phyloP scores from a whole-genome alignment of 2,888 invertebrate genomes.

The Netelia fuscicornis region DNA sequence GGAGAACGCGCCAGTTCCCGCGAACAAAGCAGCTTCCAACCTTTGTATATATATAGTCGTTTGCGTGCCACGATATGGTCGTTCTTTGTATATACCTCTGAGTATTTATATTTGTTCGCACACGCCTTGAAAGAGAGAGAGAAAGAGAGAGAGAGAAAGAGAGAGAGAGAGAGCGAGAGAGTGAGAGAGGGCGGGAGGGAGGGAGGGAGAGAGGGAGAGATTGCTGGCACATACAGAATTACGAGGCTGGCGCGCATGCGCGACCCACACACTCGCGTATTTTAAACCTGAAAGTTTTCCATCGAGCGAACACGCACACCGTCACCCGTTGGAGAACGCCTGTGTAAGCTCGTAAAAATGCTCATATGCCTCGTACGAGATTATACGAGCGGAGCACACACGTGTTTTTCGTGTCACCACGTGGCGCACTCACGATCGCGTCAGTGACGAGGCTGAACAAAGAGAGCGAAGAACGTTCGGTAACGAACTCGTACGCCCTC shows the following conservation, averaged over 20 bases:
- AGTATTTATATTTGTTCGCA: slow-evolving; percentile 54
- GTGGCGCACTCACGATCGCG: slow-evolving; percentile 23
- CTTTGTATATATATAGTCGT: slow-evolving; percentile 15
- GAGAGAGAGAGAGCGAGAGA: neutral
- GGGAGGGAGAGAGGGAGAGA: slow-evolving; percentile 8
- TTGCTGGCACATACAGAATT: slow-evolving; percentile 26
- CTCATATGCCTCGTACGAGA: slow-evolving; percentile 21
- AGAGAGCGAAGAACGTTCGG: neutral
- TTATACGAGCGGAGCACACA: slow-evolving; percentile 33
- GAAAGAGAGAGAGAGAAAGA: neutral
- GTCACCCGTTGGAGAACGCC: neutral
- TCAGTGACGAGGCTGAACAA: slow-evolving; percentile 5
- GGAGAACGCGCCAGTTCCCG: neutral
- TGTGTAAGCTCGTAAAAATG: slow-evolving; percentile 41
- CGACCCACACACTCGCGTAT: slow-evolving; percentile 18
- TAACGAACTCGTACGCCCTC: neutral
- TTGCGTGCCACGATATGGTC: slow-evolving; percentile 28
- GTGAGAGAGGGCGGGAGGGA: neutral
- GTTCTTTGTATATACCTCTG: slow-evolving; percentile 25
- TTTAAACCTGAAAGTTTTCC: slow-evolving; percentile 36
- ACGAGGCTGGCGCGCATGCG: slow-evolving; percentile 16
- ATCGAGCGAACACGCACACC: slow-evolving; percentile 4
- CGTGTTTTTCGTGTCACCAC: slow-evolving; percentile 56
- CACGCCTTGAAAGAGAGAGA: slow-evolving; percentile 9
- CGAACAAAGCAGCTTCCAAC: slow-evolving; percentile 57